A percentile compares a stretch with the other conserved stretches of the same genome.
phyloP scores from a whole-genome alignment of 2,113 vertebrate species.

The Crotalus horridus region DNA sequence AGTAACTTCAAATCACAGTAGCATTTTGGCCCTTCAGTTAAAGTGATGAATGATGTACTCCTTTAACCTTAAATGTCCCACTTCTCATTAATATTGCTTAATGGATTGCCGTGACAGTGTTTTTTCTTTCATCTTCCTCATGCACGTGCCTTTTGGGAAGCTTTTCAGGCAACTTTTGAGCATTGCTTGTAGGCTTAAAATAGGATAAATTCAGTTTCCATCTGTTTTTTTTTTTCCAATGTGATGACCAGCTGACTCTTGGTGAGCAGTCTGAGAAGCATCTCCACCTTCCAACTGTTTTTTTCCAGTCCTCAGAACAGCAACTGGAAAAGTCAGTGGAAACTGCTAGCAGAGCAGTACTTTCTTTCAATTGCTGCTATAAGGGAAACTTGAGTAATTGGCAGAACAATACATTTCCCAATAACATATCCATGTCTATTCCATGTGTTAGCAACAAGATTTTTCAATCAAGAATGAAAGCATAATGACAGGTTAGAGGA shows the following conservation, averaged over 20 bases:
- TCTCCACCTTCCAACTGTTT: neutral
- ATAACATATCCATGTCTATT: neutral
- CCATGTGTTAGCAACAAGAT: neutral
- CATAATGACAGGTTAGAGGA: neutral
- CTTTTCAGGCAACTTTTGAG: neutral
- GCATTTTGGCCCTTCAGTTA: neutral
- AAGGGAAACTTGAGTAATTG: slow-evolving; percentile 6
- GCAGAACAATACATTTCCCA: neutral
- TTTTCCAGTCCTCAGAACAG: neutral
- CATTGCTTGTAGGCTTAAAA: neutral
- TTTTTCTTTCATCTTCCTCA: neutral
- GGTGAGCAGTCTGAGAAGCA: neutral
- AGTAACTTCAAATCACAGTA: neutral
- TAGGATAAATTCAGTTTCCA: neutral
- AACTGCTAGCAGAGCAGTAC: neutral
- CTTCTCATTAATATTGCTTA: neutral
- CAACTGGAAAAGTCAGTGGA: slow-evolving; percentile 1
- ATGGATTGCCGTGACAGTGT: neutral
- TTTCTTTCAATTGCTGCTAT: neutral
- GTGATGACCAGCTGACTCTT: neutral
- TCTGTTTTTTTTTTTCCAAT: neutral
- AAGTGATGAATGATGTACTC: neutral
- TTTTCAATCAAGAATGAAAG: neutral
- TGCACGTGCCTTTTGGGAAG: neutral
- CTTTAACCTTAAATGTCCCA: neutral